Evolutionary conservation across 1,140 invertebrate genomes (phyloP), one percentile per base, ranked within the genome.

Genomic region (Conus ventricosus): DNA sequence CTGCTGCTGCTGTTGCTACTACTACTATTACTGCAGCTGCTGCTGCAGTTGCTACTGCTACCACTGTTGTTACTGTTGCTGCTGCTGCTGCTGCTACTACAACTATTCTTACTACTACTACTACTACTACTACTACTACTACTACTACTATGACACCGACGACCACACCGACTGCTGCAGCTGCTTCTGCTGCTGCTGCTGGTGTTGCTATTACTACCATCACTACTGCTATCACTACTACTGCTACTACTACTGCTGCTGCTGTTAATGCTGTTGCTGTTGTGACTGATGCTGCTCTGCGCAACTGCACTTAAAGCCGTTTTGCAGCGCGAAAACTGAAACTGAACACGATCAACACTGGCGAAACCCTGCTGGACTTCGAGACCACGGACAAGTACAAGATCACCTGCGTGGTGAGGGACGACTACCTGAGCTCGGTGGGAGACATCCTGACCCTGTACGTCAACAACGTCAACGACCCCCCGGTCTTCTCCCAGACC

Each of bases 401-500:
- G 2, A 84, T 88, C 75, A 88, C 84, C n/a, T 88, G 88, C 55
- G 25, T 54, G 13, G 75, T 85, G 4, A 85, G 13, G 1, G 88
- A 88, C 51, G 88, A 76, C 55, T 88, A 80, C 75, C 88, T 88
- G n/a, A 51, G 13, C n/a, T 88, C 88, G 10, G 4, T 27, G 84
- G 83, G 51, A 8, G 88, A 88, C 55, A 84, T 88, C 11, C 82
- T 88, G 55, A 88, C 88, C 6, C 54, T 88, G 51, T 23, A 63
- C 55, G 76, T 88, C 3, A 60, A 55, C 51, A 88, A 88, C 83
- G 75, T 88, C 54, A 88, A 88, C 83, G 88, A 88, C 51, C 67
- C 82, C 7, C 88, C 88, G 15, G 83, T 85, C 57, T 88, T 85
- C 13, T 23, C 85, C 51, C 39, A 27, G 6, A 20, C 27, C 10